Conservation (phyloP, 2,888 invertebrate genomes). For the Oithona nana region DNA sequence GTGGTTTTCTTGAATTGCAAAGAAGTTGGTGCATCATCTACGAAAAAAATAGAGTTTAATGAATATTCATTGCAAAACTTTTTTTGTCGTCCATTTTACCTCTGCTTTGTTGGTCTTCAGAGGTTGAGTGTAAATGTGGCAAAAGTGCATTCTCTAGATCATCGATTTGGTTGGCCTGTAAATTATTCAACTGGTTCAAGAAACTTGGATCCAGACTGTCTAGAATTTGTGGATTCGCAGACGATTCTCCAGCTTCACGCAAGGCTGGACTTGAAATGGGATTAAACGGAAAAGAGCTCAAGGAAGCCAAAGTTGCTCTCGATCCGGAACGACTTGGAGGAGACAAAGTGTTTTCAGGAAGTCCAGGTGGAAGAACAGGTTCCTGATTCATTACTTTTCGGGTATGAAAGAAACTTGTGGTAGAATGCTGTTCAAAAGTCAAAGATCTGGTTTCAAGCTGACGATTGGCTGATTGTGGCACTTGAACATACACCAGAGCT, state of each 20-base stretch:
- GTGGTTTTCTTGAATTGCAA: too few relatives aligned
- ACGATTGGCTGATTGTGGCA: neutral
- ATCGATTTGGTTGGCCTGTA: slow-evolving; percentile 17
- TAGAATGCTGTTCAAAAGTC: neutral
- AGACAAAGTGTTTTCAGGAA: neutral
- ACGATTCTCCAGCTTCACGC: neutral
- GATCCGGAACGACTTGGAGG: neutral
- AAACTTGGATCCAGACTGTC: slow-evolving; percentile 13
- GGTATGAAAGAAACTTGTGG: neutral
- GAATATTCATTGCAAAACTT: neutral
- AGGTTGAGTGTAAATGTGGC: slow-evolving; percentile 14
- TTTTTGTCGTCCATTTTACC: neutral
- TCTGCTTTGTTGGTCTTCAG: too few relatives aligned
- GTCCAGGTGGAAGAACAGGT: neutral
- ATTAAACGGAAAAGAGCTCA: slow-evolving; percentile 1
- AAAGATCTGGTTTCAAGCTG: neutral
- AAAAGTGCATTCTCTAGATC: slow-evolving; percentile 15
- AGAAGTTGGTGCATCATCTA: too few relatives aligned
- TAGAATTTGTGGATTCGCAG: neutral
- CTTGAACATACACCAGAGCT: neutral
- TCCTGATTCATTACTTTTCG: neutral
- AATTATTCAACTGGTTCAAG: slow-evolving; percentile 10
- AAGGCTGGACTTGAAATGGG: neutral
- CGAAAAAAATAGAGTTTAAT: neutral
- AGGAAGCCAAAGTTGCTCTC: neutral